phyloP scores from a whole-genome alignment of 2,888 invertebrate species.

The Melanotus villosus region DNA sequence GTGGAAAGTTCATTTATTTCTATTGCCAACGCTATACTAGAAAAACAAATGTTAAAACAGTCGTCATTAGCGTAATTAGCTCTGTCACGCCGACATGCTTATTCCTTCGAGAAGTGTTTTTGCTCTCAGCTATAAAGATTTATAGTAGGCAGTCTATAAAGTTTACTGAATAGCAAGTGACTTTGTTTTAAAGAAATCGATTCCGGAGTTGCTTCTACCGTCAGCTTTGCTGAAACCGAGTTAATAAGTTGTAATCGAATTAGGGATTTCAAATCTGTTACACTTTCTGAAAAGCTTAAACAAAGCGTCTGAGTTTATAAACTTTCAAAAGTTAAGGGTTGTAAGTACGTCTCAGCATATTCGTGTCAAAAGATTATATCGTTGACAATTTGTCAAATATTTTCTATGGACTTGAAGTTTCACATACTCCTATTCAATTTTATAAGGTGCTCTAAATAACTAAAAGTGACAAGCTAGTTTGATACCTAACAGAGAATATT shows the following conservation, averaged over 20 bases:
- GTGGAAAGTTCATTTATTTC: constrained; percentile 37
- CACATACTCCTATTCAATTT: too few species aligned
- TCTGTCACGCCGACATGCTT: constrained; percentile 37
- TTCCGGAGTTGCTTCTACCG: background rate
- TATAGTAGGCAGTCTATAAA: constrained; percentile 31
- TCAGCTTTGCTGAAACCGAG: constrained; percentile 5
- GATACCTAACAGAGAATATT: too few species aligned
- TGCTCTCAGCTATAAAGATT: constrained; percentile 32
- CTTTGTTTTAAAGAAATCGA: constrained; percentile 18
- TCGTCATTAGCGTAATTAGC: constrained; percentile 44
- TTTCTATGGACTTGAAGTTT: too few species aligned
- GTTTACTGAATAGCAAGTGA: constrained; percentile 16
- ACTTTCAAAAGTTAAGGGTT: background rate
- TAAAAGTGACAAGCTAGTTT: too few species aligned
- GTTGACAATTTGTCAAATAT: background rate
- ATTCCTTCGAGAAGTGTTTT: constrained; percentile 25
- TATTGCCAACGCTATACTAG: constrained; percentile 21
- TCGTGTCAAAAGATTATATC: background rate
- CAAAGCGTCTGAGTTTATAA: background rate
- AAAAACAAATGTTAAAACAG: constrained; percentile 43
- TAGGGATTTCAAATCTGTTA: constrained; percentile 21
- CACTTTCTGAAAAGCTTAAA: constrained; percentile 15
- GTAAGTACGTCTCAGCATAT: background rate
- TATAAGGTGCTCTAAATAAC: too few species aligned
- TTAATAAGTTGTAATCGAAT: constrained; percentile 29